Evolutionary conservation across 92 coral and sea anemone genomes (phyloP), one percentile per base, ranked within the genome.

Genomic region (Palythoa grandiflora): DNA sequence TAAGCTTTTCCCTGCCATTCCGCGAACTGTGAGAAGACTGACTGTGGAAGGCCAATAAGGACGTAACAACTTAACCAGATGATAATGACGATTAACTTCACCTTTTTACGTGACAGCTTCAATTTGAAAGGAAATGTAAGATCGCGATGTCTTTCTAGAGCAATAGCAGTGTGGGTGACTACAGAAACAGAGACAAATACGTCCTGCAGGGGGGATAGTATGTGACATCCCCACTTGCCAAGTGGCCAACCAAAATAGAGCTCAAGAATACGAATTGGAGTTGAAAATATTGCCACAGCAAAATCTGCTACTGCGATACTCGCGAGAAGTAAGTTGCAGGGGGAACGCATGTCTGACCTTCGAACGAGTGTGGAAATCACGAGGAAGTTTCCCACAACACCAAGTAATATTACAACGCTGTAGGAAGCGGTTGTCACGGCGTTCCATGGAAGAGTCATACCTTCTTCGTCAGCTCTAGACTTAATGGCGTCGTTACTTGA

Each of bases 121-220:
- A 81, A 74, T 37, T 81, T 81, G 59, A 81, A 81, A 6, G 86
- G 86, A 13, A 75, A 20, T 8, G 86, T 20, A 39, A 81, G 52
- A 6, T 75, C 86, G 12, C 88, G 80, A 77, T 72, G 52, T 72
- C 78, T 72, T 55, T 94, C 98, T 38, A 94, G 71, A 12, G 98
- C 95, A 17, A 94, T 94, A 13, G 91, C 94, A 2, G 98, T 94
- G 84, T 92, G 94, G 3, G 91, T 78, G n/a, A 92, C 75, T 12
- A 93, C 98, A 8, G 98, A 93, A 20, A 91, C 94, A 16, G 93
- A 83, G 1, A 89, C 94, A 37, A 94, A 72, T 40, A 89, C 92
- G 50, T 94, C 98, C 70, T 94, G 98, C 3, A 94, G 48, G 8
- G 98, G 90, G 15, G 92, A 94, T 15, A 94, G 39, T 13, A 87